Conservation (phyloP, 2,888 invertebrate genomes). For the Cataglyphis albicans region DNA sequence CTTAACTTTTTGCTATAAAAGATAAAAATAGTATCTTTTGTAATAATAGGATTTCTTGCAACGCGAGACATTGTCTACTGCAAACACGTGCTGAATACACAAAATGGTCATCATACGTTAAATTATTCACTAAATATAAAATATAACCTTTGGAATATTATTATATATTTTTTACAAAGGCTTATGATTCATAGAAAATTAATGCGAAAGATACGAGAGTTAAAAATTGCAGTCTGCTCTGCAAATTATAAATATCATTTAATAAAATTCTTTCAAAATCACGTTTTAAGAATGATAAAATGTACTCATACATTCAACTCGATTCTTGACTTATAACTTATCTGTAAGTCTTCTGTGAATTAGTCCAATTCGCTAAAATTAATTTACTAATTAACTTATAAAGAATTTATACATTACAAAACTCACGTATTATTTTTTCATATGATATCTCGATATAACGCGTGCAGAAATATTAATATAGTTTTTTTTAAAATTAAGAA, state of each 20-base stretch:
- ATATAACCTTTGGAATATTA: neutral
- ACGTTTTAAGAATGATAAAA: neutral
- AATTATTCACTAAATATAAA: neutral
- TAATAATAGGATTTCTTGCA: conserved; percentile 6
- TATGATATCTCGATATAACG: neutral
- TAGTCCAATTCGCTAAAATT: neutral
- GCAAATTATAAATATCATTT: neutral
- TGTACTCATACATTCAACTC: neutral
- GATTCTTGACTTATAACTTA: conserved; percentile 7
- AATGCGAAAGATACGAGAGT: neutral
- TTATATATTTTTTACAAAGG: neutral
- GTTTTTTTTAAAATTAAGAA: neutral
- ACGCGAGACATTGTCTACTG: neutral
- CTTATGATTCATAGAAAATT: neutral
- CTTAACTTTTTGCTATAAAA: neutral
- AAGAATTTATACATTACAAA: conserved; percentile 1
- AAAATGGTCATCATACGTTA: neutral
- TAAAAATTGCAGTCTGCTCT: neutral
- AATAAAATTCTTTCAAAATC: conserved; percentile 4
- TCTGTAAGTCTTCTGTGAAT: conserved; percentile 2
- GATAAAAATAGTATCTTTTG: conserved; percentile 1
- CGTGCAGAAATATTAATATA: neutral
- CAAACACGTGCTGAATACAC: neutral
- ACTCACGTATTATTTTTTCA: neutral
- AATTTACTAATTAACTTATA: conserved; percentile 3